These are phyloP conservation scores for Tupiocoris notatus DNA, from an alignment of 2,888 invertebrate species.

Conservation along the genomic window DNA sequence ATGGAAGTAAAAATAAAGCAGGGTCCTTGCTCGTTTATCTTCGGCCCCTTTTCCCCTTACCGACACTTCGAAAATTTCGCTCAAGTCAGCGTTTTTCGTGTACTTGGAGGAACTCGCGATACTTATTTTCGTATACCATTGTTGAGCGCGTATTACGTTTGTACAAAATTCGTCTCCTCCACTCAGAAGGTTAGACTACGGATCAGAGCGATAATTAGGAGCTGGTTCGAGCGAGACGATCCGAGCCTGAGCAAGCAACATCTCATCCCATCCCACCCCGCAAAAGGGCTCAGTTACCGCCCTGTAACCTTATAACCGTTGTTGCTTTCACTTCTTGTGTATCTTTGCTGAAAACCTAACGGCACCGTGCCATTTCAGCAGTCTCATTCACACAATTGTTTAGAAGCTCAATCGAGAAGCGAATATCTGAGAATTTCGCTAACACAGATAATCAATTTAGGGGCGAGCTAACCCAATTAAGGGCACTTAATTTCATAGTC, in stretches of 20 bases:
- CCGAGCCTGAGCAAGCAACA: background rate
- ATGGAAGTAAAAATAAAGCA: no score
- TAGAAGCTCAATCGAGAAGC: background rate
- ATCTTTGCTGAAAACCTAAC: background rate
- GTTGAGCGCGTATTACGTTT: background rate
- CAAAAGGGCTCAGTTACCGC: background rate
- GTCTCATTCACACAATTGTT: background rate
- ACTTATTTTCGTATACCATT: no score
- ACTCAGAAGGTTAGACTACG: background rate
- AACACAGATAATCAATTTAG: background rate
- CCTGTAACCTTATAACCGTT: background rate
- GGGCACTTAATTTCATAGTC: no score
- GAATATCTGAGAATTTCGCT: background rate
- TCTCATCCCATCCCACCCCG: background rate
- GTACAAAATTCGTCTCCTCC: background rate
- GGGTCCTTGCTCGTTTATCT: no score
- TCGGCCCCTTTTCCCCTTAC: no score
- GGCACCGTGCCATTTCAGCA: background rate
- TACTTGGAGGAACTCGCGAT: no score
- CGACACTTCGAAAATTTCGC: no score
- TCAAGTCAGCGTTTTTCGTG: no score
- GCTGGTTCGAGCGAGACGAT: background rate
- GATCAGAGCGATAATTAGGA: background rate
- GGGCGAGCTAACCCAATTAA: background rate
- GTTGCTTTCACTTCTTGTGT: background rate